Conservation (phyloP, 2,797 vertebrate species). For the Myotis vivesi region DNA sequence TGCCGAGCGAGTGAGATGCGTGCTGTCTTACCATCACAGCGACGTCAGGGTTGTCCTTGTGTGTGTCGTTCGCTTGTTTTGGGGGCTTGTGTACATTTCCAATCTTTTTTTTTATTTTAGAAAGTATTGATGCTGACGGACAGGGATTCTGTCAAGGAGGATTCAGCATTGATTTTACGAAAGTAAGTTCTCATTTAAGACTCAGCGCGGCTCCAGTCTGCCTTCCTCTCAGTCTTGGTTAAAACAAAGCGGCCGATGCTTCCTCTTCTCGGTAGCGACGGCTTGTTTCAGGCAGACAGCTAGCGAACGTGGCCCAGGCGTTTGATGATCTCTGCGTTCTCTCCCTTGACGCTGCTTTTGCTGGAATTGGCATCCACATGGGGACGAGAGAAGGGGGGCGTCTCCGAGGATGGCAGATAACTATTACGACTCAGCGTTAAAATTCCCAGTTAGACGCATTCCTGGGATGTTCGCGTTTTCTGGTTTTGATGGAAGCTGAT, state of each 20-base stretch:
- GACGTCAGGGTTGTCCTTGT: conserved; percentile 25
- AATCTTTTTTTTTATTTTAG: conserved; percentile 82
- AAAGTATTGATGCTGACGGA: conserved; percentile 90
- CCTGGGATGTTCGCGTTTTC: neutral
- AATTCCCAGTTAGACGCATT: neutral
- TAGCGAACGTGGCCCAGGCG: neutral
- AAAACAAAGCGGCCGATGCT: neutral
- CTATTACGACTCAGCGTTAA: neutral
- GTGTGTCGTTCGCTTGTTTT: conserved; percentile 64
- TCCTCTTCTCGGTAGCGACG: neutral
- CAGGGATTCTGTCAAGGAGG: conserved; percentile 99
- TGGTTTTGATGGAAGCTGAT: neutral
- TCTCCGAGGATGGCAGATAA: neutral
- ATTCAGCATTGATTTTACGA: conserved; percentile 95
- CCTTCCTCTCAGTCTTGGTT: neutral
- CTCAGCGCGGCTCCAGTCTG: conserved; percentile 27
- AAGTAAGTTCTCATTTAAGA: conserved; percentile 85
- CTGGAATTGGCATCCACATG: neutral
- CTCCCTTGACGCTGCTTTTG: neutral
- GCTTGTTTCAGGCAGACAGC: neutral
- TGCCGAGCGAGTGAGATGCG: neutral
- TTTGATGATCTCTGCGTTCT: neutral
- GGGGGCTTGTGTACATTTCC: conserved; percentile 54
- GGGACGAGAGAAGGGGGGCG: neutral
- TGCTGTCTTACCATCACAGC: neutral